These are phyloP conservation scores for Morpho helenor DNA, from an alignment of 2,888 invertebrate species.

Conservation along the genomic window DNA sequence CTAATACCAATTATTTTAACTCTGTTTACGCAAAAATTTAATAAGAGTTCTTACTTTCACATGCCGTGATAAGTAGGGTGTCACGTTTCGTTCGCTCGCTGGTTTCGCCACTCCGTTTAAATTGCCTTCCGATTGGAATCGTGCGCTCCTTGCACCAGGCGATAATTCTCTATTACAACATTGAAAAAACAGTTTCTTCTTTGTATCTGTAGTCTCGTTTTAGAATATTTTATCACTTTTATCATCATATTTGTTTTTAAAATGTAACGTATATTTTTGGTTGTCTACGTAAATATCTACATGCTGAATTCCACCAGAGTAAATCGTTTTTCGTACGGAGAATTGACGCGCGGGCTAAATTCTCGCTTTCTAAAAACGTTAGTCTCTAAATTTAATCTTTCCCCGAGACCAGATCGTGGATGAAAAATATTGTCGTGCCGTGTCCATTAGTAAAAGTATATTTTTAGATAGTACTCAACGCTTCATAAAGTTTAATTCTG, in stretches of 20 bases:
- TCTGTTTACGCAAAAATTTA: constrained; percentile 40
- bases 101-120: constrained; percentile 67
- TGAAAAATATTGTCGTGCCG: constrained; percentile 62
- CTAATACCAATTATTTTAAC: neutral
- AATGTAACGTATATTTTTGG: constrained; percentile 2
- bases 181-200: constrained; percentile 22
- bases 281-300: constrained; percentile 29
- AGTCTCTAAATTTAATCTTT: constrained; percentile 65
- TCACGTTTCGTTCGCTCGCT: constrained; percentile 68
- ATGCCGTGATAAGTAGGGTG: constrained; percentile 68
- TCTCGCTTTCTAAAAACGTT: constrained; percentile 58
- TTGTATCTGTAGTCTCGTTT: neutral
- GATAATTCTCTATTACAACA: constrained; percentile 44
- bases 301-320: constrained; percentile 17
- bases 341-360: constrained; percentile 34
- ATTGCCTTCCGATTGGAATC: constrained; percentile 54
- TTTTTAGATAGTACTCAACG: constrained; percentile 54
- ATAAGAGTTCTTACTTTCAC: constrained; percentile 69
- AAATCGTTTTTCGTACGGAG: constrained; percentile 20
- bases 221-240: neutral
- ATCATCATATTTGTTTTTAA: neutral
- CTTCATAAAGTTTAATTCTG: constrained; percentile 45
- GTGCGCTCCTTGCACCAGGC: constrained; percentile 46
- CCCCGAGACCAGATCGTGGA: constrained; percentile 49
- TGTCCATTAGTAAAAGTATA: constrained; percentile 67